These are phyloP conservation scores for Zaprionus africanus DNA, from an alignment of 1,140 invertebrate species.

Conservation along the genomic window DNA sequence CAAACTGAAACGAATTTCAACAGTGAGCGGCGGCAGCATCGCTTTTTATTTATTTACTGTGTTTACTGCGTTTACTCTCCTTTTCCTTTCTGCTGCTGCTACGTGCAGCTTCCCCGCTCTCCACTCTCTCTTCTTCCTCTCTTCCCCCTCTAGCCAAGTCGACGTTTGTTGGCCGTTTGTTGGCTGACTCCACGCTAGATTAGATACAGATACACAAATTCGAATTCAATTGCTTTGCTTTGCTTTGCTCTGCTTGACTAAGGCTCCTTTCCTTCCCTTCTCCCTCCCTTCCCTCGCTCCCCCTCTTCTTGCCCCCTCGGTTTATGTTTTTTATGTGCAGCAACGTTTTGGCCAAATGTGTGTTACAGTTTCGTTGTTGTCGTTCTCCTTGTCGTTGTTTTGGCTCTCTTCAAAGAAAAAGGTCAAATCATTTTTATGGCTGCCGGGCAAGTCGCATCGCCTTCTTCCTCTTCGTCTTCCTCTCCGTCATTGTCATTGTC, in stretches of 20 bases:
- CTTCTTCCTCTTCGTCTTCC: too few species aligned
- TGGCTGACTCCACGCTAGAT: constrained; percentile 67
- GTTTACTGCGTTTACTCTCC: constrained; percentile 73
- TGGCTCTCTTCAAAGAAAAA: constrained; percentile 33
- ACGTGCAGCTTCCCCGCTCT: constrained; percentile 48
- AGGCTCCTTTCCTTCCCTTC: background rate
- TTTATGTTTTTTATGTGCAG: constrained; percentile 22
- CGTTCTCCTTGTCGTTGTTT: constrained; percentile 16
- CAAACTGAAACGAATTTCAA: constrained; percentile 48
- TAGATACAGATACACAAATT: constrained; percentile 78
- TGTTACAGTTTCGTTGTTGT: constrained; percentile 26
- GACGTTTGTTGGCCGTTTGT: constrained; percentile 55
- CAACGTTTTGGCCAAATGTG: constrained; percentile 33
- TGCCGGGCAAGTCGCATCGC: background rate
- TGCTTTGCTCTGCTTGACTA: constrained; percentile 29
- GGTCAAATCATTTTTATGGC: constrained; percentile 52
- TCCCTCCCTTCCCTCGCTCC: background rate
- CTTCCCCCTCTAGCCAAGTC: background rate
- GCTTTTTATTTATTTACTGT: constrained; percentile 75
- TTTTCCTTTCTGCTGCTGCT: constrained; percentile 61
- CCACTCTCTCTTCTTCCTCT: too few species aligned
- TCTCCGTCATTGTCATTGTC: constrained; percentile 17
- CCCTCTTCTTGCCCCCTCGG: background rate
- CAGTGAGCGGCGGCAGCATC: constrained; percentile 27
- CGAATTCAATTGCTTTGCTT: constrained; percentile 60